Evolutionary conservation across 2,888 invertebrate genomes (phyloP).

Genomic region (Mesochorus sp.): DNA sequence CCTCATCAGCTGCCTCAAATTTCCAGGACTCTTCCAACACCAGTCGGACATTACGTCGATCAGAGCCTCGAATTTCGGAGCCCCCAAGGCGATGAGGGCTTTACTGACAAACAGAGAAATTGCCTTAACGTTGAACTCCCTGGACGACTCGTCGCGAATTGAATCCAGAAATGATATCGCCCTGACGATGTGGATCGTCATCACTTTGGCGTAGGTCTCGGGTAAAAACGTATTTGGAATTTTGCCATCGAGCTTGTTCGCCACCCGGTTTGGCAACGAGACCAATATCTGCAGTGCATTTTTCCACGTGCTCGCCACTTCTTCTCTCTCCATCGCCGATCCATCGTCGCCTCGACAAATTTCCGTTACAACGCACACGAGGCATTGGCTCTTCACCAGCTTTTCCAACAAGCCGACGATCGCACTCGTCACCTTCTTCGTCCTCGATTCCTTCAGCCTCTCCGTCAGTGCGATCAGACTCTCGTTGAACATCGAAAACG

Average conservation of each 20-base stretch:
- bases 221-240: slow-evolving; percentile 85
- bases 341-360: slow-evolving; percentile 73
- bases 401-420: slow-evolving; percentile 82
- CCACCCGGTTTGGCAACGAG: slow-evolving; percentile 88
- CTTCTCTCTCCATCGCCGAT: slow-evolving; percentile 65
- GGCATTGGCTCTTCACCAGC: slow-evolving; percentile 84
- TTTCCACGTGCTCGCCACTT: slow-evolving; percentile 81
- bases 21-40: slow-evolving; percentile 74
- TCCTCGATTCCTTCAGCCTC: slow-evolving; percentile 82
- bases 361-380: slow-evolving; percentile 83
- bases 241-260: slow-evolving; percentile 86
- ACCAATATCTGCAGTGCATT: slow-evolving; percentile 85
- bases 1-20: slow-evolving; percentile 77
- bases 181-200: slow-evolving; percentile 86
- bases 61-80: slow-evolving; percentile 83
- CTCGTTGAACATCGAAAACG: slow-evolving; percentile 79
- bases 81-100: slow-evolving; percentile 84
- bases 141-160: slow-evolving; percentile 76
- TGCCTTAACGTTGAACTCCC: slow-evolving; percentile 81
- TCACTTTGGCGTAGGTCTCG: slow-evolving; percentile 84
- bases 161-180: slow-evolving; percentile 85
- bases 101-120: slow-evolving; percentile 86
- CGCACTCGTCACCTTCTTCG: slow-evolving; percentile 75
- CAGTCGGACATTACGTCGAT: slow-evolving; percentile 84
- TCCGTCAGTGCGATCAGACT: slow-evolving; percentile 82